Evolutionary conservation across 2,113 vertebrate genomes (phyloP), one percentile per base, ranked within the genome.

Genomic region (Toxostoma redivivum): DNA sequence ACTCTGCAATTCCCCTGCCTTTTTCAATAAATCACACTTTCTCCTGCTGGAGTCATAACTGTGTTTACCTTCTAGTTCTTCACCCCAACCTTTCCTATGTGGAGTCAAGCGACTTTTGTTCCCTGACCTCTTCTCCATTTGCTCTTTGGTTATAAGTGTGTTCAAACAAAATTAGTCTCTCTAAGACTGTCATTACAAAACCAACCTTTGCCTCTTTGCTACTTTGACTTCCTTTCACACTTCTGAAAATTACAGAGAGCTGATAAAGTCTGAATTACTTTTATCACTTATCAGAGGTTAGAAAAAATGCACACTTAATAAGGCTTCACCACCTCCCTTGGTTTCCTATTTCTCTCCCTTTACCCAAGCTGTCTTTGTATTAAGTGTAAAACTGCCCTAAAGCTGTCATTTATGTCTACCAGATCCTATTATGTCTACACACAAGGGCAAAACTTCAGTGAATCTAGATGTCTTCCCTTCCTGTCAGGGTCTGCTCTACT

Each of bases 251-350:
- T 88, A 90, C 24, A 86, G 62, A 72, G 80, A 56, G 28, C 47
- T 37, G 88, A 86, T 77, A 88, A 92, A 93, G 71, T 81, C 76
- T 54, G 54, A 86, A 74, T 50, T 64, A n/a, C 76, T 86, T 93
- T 57, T 61, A 93, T 78, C 69, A 35, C 76, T 70, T 92, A 92
- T 30, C 38, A 61, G 82, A 67, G 67, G 50, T 81, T 45, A 48
- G 81, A 93, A 96, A 90, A 87, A 83, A 15, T 10, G 70, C 38
- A 37, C 81, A 89, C 77, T 81, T 87, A 92, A 81, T 92, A 95
- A 94, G 79, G 60, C n/a, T 84, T 64, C 28, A 81, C 60, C 88
- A 71, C 64, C 60, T 93, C 91, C 84, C 80, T 74, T 56, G 67
- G 64, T 77, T 87, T 80, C 67, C 72, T 71, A 53, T 95, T 86